These are phyloP conservation scores for Raja brachyura DNA, from an alignment of 2,113 vertebrate genomes.

Conservation along the genomic window DNA sequence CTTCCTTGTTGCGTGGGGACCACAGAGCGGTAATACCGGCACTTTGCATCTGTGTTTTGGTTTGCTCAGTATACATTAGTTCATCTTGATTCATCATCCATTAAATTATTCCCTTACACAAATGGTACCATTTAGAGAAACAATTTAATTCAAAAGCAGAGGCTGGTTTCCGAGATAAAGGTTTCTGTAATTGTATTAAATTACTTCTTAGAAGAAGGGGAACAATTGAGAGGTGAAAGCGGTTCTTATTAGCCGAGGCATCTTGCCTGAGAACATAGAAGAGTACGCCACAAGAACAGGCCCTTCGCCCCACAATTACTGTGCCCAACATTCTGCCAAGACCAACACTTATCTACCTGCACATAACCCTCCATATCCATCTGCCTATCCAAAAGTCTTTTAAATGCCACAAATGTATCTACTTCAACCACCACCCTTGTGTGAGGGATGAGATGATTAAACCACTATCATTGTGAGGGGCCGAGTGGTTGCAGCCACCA, in stretches of 20 bases:
- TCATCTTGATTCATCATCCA: constrained; percentile 25
- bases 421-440: too few relatives aligned
- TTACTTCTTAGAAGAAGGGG: background rate
- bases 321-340: too few relatives aligned
- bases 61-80: constrained; percentile 16
- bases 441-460: too few relatives aligned
- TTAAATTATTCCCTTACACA: constrained; percentile 26
- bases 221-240: background rate
- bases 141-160: constrained; percentile 6
- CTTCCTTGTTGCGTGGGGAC: background rate
- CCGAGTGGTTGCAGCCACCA: too few relatives aligned
- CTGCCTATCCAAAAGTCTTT: too few relatives aligned
- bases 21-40: background rate
- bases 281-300: too few relatives aligned
- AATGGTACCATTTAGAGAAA: background rate
- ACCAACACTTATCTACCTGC: too few relatives aligned
- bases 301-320: too few relatives aligned
- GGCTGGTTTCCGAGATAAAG: background rate
- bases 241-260: background rate
- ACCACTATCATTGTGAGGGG: too few relatives aligned
- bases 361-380: too few relatives aligned
- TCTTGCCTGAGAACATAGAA: background rate
- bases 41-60: background rate
- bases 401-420: too few relatives aligned
- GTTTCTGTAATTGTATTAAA: background rate